Base-by-base conservation (phyloP, 2,888 invertebrate genomes). In the Chalcosyrphus nemorum region DNA sequence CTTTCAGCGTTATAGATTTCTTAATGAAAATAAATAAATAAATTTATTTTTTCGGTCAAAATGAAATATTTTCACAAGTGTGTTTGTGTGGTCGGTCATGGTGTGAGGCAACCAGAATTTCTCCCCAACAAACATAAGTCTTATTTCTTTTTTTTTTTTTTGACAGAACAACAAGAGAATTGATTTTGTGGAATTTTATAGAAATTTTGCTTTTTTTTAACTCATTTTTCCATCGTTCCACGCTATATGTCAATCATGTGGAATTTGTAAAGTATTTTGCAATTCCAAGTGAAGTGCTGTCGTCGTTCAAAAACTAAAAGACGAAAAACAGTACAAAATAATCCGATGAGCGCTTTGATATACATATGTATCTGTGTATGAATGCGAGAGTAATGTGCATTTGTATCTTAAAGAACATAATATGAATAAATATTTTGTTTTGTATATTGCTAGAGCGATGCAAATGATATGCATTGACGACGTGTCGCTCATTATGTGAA, bases 401-500 rank as follows among this genome's bases (percentile, higher is more conserved):
- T 21, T 15, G 38, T 7, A 11, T 50, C 24, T 38, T 4, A 38
- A 38, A 13, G 13, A 43, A 43, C 43, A 43, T 2, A 17, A 17
- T 17, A 43, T 52, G 52, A 15, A 52, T 56, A 56, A 35, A 56
- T 56, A 35, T 15, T n/a, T 59, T 17, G 24, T 57, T 24, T 6
- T 3, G 15, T 15, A 38, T 13, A 38, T 13, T 13, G 38, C 38
- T 38, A 5, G 13, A 21, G 11, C 19, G 35, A 47, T 9, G 17
- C 50, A 38, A 45, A 45, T 52, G 43, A 54, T 15, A 61, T 35
- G 70, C 43, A 76, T 70, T 61, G 70, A 71, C 61, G 56, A 47
- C 47, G 45, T 71, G 65, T 74, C 74, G 78, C 57, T 80, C 52
- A 66, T 80, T 74, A 80, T 45, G 72, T 50, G 72, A 59, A 32